Evolutionary conservation across 2,888 invertebrate genomes (phyloP).

Genomic region (Melanchra persicariae): DNA sequence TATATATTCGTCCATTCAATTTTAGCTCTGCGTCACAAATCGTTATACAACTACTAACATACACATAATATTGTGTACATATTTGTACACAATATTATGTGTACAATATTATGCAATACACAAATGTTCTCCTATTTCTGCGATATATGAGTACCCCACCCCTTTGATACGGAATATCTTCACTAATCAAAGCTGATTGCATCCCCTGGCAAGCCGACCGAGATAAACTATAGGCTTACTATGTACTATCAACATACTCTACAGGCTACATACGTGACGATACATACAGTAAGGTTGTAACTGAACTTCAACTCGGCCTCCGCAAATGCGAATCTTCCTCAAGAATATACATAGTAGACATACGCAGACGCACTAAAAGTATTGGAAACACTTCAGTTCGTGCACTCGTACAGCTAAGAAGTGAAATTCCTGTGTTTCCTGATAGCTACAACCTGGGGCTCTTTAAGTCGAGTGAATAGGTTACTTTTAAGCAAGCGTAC

Average conservation of each 20-base stretch:
- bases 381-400: too few species aligned
- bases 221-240: neutral
- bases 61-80: neutral
- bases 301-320: neutral
- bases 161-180: slow-evolving; percentile 14
- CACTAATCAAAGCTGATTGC: slow-evolving; percentile 31
- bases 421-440: too few species aligned
- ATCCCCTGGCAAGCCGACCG: neutral
- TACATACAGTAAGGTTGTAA: neutral
- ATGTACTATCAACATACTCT: neutral
- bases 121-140: neutral
- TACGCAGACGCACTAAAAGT: too few species aligned
- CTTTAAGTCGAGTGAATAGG: too few species aligned
- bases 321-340: neutral
- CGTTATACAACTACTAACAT: neutral
- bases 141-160: neutral
- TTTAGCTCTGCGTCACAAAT: neutral
- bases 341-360: neutral
- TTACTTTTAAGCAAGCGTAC: too few species aligned
- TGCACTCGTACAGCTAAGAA: too few species aligned
- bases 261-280: neutral
- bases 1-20: neutral
- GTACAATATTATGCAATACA: neutral
- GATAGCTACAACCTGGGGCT: too few species aligned
- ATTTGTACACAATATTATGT: neutral